Conservation (phyloP, 2,888 invertebrate species). For the Drosophila nigricruria region DNA sequence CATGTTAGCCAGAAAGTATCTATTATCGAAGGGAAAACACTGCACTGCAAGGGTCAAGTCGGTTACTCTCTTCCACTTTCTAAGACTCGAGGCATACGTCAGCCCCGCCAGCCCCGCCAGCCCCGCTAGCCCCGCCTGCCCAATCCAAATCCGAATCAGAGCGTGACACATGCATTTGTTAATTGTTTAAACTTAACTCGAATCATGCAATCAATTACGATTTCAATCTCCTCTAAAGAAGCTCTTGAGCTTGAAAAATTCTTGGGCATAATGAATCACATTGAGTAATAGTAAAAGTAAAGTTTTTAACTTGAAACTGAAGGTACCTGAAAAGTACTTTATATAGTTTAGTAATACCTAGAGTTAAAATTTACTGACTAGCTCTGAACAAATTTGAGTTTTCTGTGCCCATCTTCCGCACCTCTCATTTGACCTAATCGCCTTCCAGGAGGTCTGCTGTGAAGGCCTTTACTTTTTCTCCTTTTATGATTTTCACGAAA, state of each 20-base stretch:
- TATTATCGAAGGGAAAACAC: conserved; percentile 21
- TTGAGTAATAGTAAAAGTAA: background rate
- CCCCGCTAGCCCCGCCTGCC: background rate
- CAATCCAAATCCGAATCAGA: conserved; percentile 19
- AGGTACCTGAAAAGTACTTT: too few species aligned
- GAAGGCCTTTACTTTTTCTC: background rate
- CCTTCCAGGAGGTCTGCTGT: too few species aligned
- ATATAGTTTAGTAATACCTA: too few species aligned
- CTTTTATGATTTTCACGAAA: background rate
- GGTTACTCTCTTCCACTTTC: conserved; percentile 48
- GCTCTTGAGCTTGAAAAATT: background rate
- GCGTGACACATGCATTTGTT: conserved; percentile 4
- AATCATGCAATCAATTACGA: background rate
- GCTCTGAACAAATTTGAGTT: too few species aligned
- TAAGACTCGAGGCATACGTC: conserved; percentile 19
- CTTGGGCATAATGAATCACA: background rate
- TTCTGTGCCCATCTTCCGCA: background rate
- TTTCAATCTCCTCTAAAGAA: background rate
- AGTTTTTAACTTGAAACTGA: too few species aligned
- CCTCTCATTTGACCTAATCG: background rate
- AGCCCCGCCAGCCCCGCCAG: background rate
- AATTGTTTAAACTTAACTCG: background rate
- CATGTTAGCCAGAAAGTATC: conserved; percentile 24
- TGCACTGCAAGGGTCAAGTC: conserved; percentile 6
- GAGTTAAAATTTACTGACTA: too few species aligned